A percentile compares a stretch with the other conserved stretches of the same genome.
Evolutionary conservation across 1,140 invertebrate species (phyloP).

Genomic region (Lepidurus apus): DNA sequence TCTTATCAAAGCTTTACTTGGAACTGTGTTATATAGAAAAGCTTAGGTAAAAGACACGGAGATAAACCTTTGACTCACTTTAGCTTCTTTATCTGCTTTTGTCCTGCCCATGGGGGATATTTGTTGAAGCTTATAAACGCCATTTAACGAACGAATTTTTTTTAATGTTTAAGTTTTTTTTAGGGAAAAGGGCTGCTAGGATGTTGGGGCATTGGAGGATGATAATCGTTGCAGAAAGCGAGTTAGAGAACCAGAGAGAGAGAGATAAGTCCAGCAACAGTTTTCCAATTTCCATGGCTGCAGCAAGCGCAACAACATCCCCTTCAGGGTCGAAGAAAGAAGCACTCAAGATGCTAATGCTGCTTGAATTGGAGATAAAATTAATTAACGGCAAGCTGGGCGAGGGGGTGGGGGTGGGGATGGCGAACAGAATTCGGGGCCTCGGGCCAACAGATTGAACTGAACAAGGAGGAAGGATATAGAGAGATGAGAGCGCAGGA

Average conservation of each 20-base stretch:
- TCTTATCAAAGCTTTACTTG: too few species aligned
- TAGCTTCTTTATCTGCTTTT: too few species aligned
- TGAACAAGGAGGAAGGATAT: neutral
- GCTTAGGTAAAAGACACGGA: too few species aligned
- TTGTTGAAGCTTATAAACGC: too few species aligned
- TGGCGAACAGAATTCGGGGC: neutral
- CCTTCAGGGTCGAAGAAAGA: neutral
- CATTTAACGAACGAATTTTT: too few species aligned
- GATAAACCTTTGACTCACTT: too few species aligned
- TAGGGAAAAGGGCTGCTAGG: too few species aligned
- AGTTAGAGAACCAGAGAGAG: neutral
- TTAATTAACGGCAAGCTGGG: neutral
- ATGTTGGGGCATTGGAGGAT: too few species aligned
- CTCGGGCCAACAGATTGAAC: neutral
- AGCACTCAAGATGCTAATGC: slow-evolving; percentile 21
- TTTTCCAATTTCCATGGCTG: neutral
- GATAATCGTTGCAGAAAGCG: too few species aligned
- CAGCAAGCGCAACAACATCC: neutral
- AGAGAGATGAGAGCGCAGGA: neutral
- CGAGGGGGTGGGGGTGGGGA: neutral
- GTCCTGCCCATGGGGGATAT: too few species aligned
- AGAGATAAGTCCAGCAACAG: neutral
- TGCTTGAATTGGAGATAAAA: slow-evolving; percentile 19
- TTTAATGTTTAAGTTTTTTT: too few species aligned
- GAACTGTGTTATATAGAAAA: too few species aligned